These are phyloP conservation scores for Etia nguti DNA, from an alignment of 2,113 vertebrate species.

Conservation along the genomic window DNA sequence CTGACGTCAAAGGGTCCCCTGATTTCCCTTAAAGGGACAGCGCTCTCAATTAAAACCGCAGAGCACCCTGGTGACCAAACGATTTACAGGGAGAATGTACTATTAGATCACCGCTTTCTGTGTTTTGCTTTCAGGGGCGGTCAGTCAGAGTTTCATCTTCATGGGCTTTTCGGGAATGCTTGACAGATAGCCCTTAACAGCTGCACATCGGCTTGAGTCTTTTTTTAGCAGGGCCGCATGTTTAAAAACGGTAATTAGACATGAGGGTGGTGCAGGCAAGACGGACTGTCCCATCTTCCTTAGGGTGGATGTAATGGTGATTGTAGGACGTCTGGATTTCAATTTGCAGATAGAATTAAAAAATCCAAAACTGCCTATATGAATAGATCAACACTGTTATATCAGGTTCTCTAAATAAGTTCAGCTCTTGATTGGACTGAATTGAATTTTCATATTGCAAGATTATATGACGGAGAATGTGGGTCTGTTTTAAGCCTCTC, in stretches of 20 bases:
- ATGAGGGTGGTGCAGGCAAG: not conserved
- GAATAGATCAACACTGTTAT: not conserved
- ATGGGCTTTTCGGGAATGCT: constrained; percentile 6
- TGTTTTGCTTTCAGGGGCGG: not conserved
- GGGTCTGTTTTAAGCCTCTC: not conserved
- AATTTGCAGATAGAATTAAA: not conserved
- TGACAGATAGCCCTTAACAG: constrained; percentile 56
- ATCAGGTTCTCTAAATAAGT: not conserved
- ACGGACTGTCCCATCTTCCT: not conserved
- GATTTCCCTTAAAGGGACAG: constrained; percentile 62
- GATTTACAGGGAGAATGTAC: not conserved
- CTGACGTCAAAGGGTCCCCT: constrained; percentile 64
- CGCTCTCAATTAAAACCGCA: not conserved
- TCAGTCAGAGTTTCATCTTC: not conserved
- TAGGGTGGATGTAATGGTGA: not conserved
- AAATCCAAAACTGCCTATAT: not conserved
- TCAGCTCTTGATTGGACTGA: not conserved
- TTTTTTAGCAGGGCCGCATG: constrained; percentile 64
- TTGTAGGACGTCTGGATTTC: not conserved
- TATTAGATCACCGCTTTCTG: not conserved
- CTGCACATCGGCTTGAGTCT: constrained; percentile 52
- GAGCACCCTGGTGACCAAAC: not conserved
- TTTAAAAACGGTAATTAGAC: constrained; percentile 39
- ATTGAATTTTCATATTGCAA: not conserved
- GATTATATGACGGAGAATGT: not conserved